Conservation (phyloP, 2,888 invertebrate genomes). For the Saturnia pavonia region DNA sequence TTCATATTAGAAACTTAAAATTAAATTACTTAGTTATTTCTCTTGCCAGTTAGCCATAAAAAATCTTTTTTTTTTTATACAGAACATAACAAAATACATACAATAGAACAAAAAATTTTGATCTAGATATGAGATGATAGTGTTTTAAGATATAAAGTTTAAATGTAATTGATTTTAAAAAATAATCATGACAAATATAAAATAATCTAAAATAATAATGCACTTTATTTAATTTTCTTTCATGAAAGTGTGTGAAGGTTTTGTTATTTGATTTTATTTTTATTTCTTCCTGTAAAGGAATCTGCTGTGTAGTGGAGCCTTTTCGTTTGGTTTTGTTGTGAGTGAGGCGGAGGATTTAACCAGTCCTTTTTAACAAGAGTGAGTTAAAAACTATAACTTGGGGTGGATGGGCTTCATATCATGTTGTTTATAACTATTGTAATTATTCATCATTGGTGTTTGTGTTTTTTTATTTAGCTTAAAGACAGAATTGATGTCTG, state of each 20-base stretch:
- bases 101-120: too few relatives aligned
- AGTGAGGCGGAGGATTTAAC: conserved; percentile 44
- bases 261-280: conserved; percentile 30
- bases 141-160: neutral
- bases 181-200: neutral
- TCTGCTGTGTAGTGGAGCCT: conserved; percentile 49
- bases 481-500: neutral
- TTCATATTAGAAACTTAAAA: too few relatives aligned
- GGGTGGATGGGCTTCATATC: conserved; percentile 27
- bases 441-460: conserved; percentile 10
- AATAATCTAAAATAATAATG: too few relatives aligned
- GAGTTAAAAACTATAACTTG: conserved; percentile 39
- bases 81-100: too few relatives aligned
- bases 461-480: neutral
- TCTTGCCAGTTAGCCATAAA: too few relatives aligned
- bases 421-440: conserved; percentile 8
- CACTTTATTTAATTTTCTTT: neutral
- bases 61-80: too few relatives aligned
- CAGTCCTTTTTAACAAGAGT: conserved; percentile 40
- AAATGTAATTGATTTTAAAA: neutral
- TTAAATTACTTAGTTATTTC: too few relatives aligned
- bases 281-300: conserved; percentile 47
- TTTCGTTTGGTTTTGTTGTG: conserved; percentile 50
- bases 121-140: too few relatives aligned
- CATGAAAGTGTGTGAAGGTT: neutral